A percentile compares a stretch with the other conserved stretches of the same genome.
Evolutionary conservation across 2,797 vertebrate species (phyloP).

Genomic region (Cuniculus paca): DNA sequence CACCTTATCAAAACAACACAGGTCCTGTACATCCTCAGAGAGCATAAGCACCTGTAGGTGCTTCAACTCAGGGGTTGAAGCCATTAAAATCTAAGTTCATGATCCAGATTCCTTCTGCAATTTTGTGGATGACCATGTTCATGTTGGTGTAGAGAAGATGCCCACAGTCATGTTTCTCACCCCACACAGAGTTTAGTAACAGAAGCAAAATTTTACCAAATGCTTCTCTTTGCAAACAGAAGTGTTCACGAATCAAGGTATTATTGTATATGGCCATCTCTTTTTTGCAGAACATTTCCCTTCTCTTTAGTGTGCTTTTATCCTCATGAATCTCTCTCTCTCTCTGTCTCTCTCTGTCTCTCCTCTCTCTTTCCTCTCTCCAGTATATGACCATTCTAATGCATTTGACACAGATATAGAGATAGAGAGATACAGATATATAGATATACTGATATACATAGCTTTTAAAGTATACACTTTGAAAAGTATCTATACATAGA

Average conservation of each 20-base stretch:
- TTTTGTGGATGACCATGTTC: not conserved
- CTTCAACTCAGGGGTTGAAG: not conserved
- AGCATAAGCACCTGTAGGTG: not conserved
- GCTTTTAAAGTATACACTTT: not conserved
- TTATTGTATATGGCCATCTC: no score
- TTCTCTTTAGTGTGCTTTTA: not conserved
- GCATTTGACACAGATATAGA: not conserved
- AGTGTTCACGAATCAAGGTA: no score
- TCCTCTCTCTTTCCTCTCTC: not conserved
- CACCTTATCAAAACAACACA: not conserved
- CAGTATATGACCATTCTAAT: not conserved
- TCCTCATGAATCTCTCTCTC: no score
- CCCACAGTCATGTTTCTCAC: not conserved
- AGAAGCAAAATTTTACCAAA: not conserved
- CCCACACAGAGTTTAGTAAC: not conserved
- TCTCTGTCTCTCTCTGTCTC: no score
- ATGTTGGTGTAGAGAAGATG: not conserved
- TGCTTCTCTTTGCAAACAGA: not conserved
- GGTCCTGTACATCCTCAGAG: not conserved
- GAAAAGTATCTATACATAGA: not conserved
- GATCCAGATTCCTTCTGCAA: not conserved
- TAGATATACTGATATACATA: not conserved
- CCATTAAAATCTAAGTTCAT: not conserved
- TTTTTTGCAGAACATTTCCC: not conserved
- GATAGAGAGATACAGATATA: no score